Base-by-base conservation (phyloP, 2,113 vertebrate species). In the Gymnocephalus cernua region DNA sequence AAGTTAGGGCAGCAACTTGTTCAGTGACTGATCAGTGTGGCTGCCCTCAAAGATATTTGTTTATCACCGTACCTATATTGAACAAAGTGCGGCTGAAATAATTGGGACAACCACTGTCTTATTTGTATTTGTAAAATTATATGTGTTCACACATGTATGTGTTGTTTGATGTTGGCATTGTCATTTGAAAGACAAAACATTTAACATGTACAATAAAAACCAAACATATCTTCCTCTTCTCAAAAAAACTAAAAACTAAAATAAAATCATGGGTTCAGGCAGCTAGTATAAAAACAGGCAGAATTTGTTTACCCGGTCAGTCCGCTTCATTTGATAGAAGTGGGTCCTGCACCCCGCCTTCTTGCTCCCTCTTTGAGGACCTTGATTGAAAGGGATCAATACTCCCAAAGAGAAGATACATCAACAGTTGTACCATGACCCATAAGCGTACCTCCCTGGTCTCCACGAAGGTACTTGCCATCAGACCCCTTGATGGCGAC, bases 381-480 rank as follows among this genome's bases (percentile, higher is more conserved):
- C 44, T 48, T 15, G 10, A 38, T 32, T 63, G 25, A 58, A 1
- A 4, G 13, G 13, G 16, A 18, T 98, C 94, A 99, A 94, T 96
- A 98, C 85, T 99, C 97, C 98, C 98, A 99, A 59, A 99, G 96
- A 6, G 96, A 96, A 9, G 94, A 93, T 6, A 73, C 83, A 16
- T 95, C 92, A 1, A 97, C 93, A 0, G 75, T 85, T 35, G 95
- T 93, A 0, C 95, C 96, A 19, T 98, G 97, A 0, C 96, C 96
- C 0, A 96, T 96, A 67, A 99, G 94, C 23, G 96, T 96, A 53
- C 98, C 98, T 0, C 97, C 97, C 4, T 96, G 96, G 88, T 98
- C 97, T 13, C 97, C 97, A 0, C 97, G 95, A 66, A 99, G 95
- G 92, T 99, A 99, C 91, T 96, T 96, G 57, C 95, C 96, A 0